These are phyloP conservation scores for Pachymerium ferrugineum DNA, from an alignment of 2,888 invertebrate genomes.

Conservation along the genomic window DNA sequence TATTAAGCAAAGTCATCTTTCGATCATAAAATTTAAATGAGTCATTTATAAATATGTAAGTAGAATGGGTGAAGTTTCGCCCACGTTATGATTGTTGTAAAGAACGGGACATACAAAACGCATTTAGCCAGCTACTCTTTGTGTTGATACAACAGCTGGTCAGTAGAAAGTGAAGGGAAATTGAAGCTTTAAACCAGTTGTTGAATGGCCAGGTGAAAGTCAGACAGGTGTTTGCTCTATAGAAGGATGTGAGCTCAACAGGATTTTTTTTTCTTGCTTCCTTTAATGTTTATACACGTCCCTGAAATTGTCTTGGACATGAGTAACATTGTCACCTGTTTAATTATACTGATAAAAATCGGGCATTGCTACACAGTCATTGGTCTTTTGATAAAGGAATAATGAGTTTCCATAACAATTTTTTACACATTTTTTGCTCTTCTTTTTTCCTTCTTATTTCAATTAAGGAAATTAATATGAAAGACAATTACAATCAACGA, in stretches of 20 bases:
- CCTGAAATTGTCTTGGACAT: neutral
- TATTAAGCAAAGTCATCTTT: too few relatives aligned
- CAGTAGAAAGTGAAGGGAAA: neutral
- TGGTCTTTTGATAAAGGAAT: neutral
- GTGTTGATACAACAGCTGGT: neutral
- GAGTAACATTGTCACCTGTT: conserved; percentile 10
- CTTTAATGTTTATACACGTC: neutral
- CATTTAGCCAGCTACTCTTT: too few relatives aligned
- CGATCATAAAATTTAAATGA: too few relatives aligned
- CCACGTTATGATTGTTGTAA: too few relatives aligned
- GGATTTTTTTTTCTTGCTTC: neutral
- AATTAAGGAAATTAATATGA: neutral
- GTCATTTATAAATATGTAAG: too few relatives aligned
- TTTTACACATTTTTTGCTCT: neutral
- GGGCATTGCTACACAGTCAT: conserved; percentile 10
- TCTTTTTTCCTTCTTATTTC: neutral
- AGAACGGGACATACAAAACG: too few relatives aligned
- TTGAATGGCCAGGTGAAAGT: conserved; percentile 16
- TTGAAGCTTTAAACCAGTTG: conserved; percentile 8
- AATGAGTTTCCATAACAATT: conserved; percentile 17
- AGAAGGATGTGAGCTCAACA: neutral
- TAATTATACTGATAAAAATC: conserved; percentile 16
- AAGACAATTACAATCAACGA: neutral
- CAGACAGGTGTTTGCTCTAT: neutral
- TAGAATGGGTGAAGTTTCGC: too few relatives aligned